These are phyloP conservation scores for Tribolium castaneum DNA, from an alignment of 1,140 invertebrate genomes.

Conservation along the genomic window DNA sequence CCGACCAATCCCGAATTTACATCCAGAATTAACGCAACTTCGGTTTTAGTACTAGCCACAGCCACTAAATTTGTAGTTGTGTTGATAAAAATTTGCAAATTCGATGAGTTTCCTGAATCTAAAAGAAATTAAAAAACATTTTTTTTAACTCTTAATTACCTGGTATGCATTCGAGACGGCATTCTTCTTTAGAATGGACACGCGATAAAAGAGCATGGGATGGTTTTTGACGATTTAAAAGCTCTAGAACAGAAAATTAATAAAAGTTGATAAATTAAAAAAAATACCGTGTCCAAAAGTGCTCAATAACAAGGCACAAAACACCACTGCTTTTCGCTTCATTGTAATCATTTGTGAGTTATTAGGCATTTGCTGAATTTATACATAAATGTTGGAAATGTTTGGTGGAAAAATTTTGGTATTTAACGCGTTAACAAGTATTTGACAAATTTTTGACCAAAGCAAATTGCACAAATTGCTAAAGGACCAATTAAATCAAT, in stretches of 20 bases:
- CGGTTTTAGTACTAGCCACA: background rate
- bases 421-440: too few species aligned
- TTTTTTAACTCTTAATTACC: background rate
- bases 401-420: too few species aligned
- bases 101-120: background rate
- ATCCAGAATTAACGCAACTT: background rate
- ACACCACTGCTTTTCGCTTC: background rate
- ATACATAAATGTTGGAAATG: background rate
- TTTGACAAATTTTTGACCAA: too few species aligned
- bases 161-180: background rate
- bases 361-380: background rate
- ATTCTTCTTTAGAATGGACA: background rate
- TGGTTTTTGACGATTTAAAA: background rate
- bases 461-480: too few species aligned
- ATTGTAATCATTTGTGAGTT: background rate
- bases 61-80: background rate
- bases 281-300: background rate
- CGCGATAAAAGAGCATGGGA: background rate
- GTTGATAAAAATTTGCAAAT: background rate
- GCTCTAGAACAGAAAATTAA: background rate
- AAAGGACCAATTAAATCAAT: too few species aligned
- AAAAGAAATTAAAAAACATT: background rate
- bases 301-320: background rate
- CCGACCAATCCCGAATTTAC: background rate
- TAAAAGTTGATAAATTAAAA: background rate